Base-by-base conservation (phyloP, 2,797 vertebrate species). In the Tokudaia tokunoshimensis region DNA sequence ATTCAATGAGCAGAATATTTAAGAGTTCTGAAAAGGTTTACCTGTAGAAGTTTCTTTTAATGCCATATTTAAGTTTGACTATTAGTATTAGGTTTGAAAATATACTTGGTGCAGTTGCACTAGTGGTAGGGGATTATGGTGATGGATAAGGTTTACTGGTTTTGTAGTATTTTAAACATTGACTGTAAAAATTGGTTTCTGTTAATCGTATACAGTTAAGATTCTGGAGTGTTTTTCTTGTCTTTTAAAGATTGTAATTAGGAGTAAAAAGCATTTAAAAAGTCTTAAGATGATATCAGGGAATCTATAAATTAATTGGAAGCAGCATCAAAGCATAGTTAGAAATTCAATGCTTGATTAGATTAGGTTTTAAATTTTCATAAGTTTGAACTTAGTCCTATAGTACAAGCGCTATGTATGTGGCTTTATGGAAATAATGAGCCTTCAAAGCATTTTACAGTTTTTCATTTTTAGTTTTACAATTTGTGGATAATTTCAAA, bases 41-140 rank as follows among this genome's bases (percentile, higher is more conserved):
- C 41, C 91, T 95, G 97, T 91, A 19, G 91, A 97, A 72, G 13
- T 97, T 98, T 95, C 52, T 80, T 87, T 86, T 75, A 92, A 63
- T 65, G 61, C 59, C n/a, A 55, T 82, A 83, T 17, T 97, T 80
- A 90, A 89, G 81, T 94, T 75, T 92, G 52, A 65, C 91, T 82
- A 37, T 93, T 78, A 96, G 44, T 61, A 79, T 89, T 89, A 95
- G 57, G 6, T 96, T 95, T 95, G 14, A 44, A 81, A 65, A n/a
- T 94, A 31, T 79, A 24, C 17, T 52, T 82, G 87, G 26, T 90
- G 24, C 22, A 63, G 0, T 85, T 50, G 5, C 61, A n/a, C 44
- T 61, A 80, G 20, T 55, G 37, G 19, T 15, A 41, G 29, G 37
- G 67, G 26, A 47, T 96, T 94, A 26, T 74, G 41, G 63, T 89